A percentile compares a stretch with the other conserved stretches of the same genome.
Conservation (phyloP, 2,797 vertebrate genomes). For the Halcyon smyrnensis region DNA sequence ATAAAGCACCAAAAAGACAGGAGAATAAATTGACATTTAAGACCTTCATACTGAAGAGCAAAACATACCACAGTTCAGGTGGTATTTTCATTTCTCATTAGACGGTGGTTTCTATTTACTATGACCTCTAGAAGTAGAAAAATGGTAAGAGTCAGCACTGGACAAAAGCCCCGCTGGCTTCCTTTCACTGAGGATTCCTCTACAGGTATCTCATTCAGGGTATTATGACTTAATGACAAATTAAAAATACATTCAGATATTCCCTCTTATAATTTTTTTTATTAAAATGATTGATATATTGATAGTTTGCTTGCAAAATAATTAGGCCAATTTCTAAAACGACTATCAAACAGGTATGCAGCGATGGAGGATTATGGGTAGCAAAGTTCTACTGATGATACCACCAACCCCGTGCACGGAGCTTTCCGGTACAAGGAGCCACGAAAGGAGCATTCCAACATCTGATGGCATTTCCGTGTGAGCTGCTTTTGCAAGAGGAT, state of each 20-base stretch:
- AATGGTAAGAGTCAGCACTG: background rate
- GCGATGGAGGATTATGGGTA: background rate
- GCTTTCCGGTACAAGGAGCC: background rate
- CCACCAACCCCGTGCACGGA: fast-evolving
- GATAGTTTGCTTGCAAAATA: background rate
- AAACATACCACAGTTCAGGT: background rate
- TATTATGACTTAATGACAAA: background rate
- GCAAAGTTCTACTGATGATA: background rate
- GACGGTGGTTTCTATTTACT: background rate
- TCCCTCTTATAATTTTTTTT: background rate
- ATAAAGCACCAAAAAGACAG: background rate
- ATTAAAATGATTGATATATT: background rate
- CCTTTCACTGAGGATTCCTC: background rate
- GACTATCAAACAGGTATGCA: background rate
- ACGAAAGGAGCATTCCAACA: background rate
- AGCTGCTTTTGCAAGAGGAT: background rate
- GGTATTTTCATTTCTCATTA: background rate
- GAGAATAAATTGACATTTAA: background rate
- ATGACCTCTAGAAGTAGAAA: background rate
- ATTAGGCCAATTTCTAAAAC: background rate
- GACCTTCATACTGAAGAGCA: background rate
- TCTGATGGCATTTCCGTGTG: background rate
- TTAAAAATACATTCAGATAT: background rate
- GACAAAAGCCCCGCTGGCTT: background rate
- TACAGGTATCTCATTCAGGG: background rate